Percentiles rank a stretch among this genome's conserved stretches.
These are phyloP conservation scores for Cetoscarus ocellatus DNA, from an alignment of 2,797 vertebrate species.

Conservation along the genomic window DNA sequence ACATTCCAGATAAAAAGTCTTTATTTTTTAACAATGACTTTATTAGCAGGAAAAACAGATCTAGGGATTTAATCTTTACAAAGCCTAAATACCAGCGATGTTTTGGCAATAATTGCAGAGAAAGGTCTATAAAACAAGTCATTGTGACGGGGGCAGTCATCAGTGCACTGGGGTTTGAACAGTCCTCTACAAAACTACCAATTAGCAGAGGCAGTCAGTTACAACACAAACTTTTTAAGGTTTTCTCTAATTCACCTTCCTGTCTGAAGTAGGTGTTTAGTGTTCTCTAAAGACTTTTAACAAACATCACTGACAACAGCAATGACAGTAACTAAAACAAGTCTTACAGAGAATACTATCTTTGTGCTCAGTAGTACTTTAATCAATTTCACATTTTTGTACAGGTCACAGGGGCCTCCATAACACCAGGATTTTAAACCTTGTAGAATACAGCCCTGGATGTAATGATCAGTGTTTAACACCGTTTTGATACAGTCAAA, in stretches of 20 bases:
- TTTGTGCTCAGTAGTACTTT: not conserved
- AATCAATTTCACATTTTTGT: not conserved
- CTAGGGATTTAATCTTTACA: conserved; percentile 10
- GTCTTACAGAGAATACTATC: not conserved
- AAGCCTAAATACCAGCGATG: conserved; percentile 33
- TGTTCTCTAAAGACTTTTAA: not conserved
- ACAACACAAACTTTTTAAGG: not conserved
- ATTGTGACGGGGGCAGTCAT: conserved; percentile 15
- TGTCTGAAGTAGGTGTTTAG: conserved; percentile 1
- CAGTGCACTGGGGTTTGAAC: conserved; percentile 8
- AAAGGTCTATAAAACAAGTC: conserved; percentile 50
- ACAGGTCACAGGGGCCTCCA: too few species aligned
- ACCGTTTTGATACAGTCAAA: too few species aligned
- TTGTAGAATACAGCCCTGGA: too few species aligned
- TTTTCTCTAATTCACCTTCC: not conserved
- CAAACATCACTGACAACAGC: not conserved
- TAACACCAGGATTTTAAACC: too few species aligned
- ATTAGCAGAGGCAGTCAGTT: not conserved
- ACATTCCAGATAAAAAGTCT: conserved; percentile 15
- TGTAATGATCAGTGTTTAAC: too few species aligned
- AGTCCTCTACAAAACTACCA: conserved; percentile 34
- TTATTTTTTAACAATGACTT: conserved; percentile 40
- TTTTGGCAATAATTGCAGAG: conserved; percentile 42
- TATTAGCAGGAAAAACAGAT: conserved; percentile 19
- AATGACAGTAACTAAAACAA: conserved; percentile 3